phyloP scores from a whole-genome alignment of 2,113 vertebrate species.

The Brevimyrus niger region DNA sequence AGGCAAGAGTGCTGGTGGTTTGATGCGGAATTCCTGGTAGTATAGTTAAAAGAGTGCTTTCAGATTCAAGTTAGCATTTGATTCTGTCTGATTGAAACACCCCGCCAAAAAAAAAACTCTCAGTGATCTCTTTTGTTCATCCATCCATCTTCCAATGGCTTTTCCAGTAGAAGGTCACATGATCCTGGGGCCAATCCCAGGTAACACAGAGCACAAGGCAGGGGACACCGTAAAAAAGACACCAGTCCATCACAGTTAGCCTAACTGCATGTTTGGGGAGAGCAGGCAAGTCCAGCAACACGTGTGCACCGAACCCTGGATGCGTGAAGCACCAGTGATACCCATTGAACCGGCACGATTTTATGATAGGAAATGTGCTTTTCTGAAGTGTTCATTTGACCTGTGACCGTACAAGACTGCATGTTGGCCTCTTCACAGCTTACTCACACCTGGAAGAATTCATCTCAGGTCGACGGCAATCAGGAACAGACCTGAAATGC shows the following conservation, averaged over 20 bases:
- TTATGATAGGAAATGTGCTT: not conserved
- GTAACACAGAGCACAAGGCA: not conserved
- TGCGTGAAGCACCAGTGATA: not conserved
- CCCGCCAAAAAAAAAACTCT: not conserved
- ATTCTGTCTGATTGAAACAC: not conserved
- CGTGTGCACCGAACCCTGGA: not conserved
- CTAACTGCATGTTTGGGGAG: not conserved
- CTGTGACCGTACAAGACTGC: not conserved
- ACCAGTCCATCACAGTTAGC: not conserved
- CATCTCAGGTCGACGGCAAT: not conserved
- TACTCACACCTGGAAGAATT: not conserved
- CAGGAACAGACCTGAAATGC: not conserved
- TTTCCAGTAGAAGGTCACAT: not conserved
- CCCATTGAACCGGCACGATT: not conserved
- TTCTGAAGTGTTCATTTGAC: not conserved
- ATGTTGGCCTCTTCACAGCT: not conserved
- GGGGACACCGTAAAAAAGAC: not conserved
- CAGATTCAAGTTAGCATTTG: not conserved
- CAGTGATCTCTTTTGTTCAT: not conserved
- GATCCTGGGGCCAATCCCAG: not conserved
- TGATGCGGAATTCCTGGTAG: not conserved
- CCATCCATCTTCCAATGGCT: not conserved
- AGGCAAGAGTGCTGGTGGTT: not conserved
- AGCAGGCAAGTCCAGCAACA: not conserved
- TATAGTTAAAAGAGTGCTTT: not conserved